phyloP scores from a whole-genome alignment of 1,140 invertebrate species.

The Cotesia glomerata region DNA sequence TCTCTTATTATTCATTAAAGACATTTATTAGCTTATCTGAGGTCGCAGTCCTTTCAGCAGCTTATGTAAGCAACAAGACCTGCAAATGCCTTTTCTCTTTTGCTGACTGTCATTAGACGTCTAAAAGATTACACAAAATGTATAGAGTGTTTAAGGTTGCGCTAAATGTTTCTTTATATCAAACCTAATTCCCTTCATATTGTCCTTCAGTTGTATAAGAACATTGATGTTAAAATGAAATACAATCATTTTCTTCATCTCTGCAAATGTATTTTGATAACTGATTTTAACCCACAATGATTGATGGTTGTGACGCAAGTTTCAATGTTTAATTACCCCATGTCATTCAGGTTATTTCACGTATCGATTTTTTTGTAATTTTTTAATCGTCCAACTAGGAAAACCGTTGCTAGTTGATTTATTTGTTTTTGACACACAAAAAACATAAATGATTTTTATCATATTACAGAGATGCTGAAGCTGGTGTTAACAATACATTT shows the following conservation, averaged over 20 bases:
- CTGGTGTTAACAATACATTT: no score
- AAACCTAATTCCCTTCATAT: conserved; percentile 4
- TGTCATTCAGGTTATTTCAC: not conserved
- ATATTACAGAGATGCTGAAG: not conserved
- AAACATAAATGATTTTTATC: no score
- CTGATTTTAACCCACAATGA: not conserved
- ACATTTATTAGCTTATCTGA: conserved; percentile 57
- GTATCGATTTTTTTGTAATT: conserved; percentile 4
- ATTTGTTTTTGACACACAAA: not conserved
- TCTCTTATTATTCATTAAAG: conserved; percentile 55
- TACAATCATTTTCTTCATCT: not conserved
- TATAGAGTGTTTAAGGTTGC: not conserved
- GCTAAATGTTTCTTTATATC: no score
- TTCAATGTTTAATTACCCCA: not conserved
- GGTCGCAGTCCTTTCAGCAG: conserved; percentile 33
- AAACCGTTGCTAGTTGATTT: not conserved
- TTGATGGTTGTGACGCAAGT: not conserved
- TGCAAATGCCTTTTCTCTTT: not conserved
- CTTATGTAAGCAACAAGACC: not conserved
- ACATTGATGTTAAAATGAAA: not conserved
- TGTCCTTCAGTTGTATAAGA: not conserved
- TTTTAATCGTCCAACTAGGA: not conserved
- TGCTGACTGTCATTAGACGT: not conserved
- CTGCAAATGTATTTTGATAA: not conserved
- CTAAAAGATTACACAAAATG: not conserved